A percentile compares a stretch with the other conserved stretches of the same genome.
Evolutionary conservation across 2,797 vertebrate genomes (phyloP).

Genomic region (Ptychadena robeensis): DNA sequence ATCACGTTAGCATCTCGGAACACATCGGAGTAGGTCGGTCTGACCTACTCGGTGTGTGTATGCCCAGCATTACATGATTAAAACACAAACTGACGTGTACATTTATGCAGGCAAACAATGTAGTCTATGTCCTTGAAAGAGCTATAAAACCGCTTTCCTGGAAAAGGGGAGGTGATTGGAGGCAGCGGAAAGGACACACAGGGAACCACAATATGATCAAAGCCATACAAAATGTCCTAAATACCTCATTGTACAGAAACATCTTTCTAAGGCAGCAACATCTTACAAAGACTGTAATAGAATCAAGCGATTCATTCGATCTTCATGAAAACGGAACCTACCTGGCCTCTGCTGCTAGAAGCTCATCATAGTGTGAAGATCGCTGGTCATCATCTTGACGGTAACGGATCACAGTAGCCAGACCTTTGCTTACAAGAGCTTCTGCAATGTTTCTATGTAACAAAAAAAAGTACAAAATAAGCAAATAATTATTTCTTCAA

Average conservation of each 20-base stretch:
- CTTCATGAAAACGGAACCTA: constrained; percentile 69
- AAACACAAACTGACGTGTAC: not conserved
- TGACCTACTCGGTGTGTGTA: too few relatives aligned
- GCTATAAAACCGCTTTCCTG: not conserved
- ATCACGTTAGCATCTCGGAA: too few relatives aligned
- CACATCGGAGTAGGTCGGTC: too few relatives aligned
- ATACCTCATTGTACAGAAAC: not conserved
- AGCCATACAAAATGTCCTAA: not conserved
- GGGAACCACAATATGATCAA: not conserved
- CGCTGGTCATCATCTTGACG: constrained; percentile 95
- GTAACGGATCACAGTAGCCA: constrained; percentile 93
- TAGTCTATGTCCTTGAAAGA: not conserved
- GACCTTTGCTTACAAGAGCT: constrained; percentile 94
- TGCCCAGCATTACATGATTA: not conserved
- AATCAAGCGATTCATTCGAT: too few relatives aligned
- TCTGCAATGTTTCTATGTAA: constrained; percentile 92
- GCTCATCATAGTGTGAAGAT: constrained; percentile 94
- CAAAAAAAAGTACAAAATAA: constrained; percentile 41
- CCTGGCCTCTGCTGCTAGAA: constrained; percentile 93
- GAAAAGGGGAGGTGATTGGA: too few relatives aligned
- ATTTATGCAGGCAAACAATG: not conserved
- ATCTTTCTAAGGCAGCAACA: not conserved
- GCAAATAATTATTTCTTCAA: too few relatives aligned
- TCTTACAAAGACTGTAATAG: too few relatives aligned
- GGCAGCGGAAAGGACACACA: not conserved